phyloP scores from a whole-genome alignment of 2,797 vertebrate species.

The Rousettus madagascariensis region DNA sequence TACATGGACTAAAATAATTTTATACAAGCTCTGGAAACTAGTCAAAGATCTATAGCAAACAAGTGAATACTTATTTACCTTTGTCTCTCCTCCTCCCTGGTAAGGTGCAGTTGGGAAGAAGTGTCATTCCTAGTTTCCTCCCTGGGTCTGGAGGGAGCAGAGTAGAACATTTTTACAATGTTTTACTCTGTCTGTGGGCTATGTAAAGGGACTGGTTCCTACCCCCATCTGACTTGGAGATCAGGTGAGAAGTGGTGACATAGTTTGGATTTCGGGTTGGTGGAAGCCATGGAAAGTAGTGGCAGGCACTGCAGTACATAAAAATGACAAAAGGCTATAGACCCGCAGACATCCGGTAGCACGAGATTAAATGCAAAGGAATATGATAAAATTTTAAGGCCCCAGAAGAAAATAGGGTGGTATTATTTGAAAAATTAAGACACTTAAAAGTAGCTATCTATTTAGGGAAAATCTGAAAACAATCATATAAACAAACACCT shows the following conservation, averaged over 20 bases:
- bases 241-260: background rate
- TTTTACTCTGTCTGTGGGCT: background rate
- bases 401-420: background rate
- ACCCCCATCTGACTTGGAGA: background rate
- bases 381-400: background rate
- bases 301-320: background rate
- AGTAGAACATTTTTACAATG: background rate
- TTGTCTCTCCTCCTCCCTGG: background rate
- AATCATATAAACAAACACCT: background rate
- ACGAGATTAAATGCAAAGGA: background rate
- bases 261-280: background rate
- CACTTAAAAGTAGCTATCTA: background rate
- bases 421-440: background rate
- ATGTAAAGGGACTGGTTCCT: background rate
- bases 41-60: background rate
- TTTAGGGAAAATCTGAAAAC: background rate
- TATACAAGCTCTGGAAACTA: background rate
- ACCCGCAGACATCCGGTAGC: background rate
- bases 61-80: background rate
- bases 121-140: background rate
- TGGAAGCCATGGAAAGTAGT: background rate
- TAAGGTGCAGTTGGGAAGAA: background rate
- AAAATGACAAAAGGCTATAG: background rate
- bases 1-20: background rate
- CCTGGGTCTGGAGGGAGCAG: background rate